Percentiles rank a stretch among this genome's conserved stretches.
Conservation (phyloP, 1,140 invertebrate species). For the Solenopsis fugax region DNA sequence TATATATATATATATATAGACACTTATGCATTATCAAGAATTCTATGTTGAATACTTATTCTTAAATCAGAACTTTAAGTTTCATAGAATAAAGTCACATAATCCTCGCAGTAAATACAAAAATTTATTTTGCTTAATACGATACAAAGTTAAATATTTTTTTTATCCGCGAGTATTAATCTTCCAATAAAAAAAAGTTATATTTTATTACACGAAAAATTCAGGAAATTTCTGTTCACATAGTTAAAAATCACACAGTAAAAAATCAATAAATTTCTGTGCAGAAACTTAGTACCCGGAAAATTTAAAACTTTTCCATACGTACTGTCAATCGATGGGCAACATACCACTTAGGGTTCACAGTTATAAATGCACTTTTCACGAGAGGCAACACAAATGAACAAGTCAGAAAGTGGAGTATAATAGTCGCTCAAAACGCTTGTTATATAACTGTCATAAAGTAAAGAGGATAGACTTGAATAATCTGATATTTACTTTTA, state of each 20-base stretch:
- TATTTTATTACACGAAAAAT: neutral
- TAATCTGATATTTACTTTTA: neutral
- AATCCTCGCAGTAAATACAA: neutral
- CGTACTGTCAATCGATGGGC: conserved; percentile 60
- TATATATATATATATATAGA: conserved; percentile 15
- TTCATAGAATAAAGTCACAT: neutral
- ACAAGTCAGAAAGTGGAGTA: conserved; percentile 71
- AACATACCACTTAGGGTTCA: conserved; percentile 44
- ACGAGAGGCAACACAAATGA: conserved; percentile 64
- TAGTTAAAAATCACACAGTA: no score
- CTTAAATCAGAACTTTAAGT: neutral
- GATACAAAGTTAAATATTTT: conserved; percentile 6
- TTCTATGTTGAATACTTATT: conserved; percentile 31
- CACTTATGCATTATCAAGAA: conserved; percentile 40
- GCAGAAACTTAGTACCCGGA: neutral
- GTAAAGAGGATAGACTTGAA: conserved; percentile 65
- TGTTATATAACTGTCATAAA: conserved; percentile 67
- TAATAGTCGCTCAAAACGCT: conserved; percentile 70
- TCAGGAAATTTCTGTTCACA: neutral
- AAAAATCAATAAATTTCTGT: neutral
- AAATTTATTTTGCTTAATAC: conserved; percentile 3
- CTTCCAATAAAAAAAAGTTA: neutral
- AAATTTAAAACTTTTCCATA: conserved; percentile 28
- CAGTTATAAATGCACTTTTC: conserved; percentile 68
- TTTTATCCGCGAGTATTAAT: neutral